Evolutionary conservation across 2,113 vertebrate species (phyloP), one percentile per base, ranked within the genome.

Genomic region (Sylvietta virens): DNA sequence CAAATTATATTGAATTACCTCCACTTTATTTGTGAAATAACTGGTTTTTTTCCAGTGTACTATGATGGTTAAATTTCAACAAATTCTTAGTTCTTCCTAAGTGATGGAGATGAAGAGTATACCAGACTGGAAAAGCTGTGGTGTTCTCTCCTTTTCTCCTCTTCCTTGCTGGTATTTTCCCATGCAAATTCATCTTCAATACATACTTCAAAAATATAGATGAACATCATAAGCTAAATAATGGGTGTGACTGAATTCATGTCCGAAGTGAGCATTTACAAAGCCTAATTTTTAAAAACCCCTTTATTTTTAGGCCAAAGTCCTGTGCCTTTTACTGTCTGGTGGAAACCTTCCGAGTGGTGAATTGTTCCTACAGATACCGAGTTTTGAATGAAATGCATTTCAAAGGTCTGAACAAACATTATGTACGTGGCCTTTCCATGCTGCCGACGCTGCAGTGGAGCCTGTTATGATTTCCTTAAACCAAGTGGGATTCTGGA

Each of bases 361-460:
- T 15, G 10, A 64, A 14, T 53, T 21, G 2, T 7, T 60, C 37
- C 37, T 33, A 7, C 19, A 4, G 2, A 31, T 6, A 26, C 6
- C 0, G 0, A 67, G 15, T 17, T 81, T 14, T 19, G 56, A 45
- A 40, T 54, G 13, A 30, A 76, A 54, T 0, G 6, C 2, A 2
- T 82, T 85, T 88, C 3, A 4, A 31, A 90, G 13, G 2, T 6
- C 8, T 31, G n/a, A 62, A 35, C 18, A 80, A 86, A 35, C 15
- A 3, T 22, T 35, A 3, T 3, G 9, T 6, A 3, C 1, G 0
- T 9, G 39, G 12, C 10, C 76, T 92, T 64, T 15, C 14, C 37
- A 0, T 2, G 14, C 3, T 47, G 67, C 51, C 90, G 79, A 7
- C 35, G 24, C 23, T 5, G 31, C 28, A 58, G 8, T 31, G 27